phyloP scores from a whole-genome alignment of 2,113 vertebrate genomes.

The Myotis lucifugus region DNA sequence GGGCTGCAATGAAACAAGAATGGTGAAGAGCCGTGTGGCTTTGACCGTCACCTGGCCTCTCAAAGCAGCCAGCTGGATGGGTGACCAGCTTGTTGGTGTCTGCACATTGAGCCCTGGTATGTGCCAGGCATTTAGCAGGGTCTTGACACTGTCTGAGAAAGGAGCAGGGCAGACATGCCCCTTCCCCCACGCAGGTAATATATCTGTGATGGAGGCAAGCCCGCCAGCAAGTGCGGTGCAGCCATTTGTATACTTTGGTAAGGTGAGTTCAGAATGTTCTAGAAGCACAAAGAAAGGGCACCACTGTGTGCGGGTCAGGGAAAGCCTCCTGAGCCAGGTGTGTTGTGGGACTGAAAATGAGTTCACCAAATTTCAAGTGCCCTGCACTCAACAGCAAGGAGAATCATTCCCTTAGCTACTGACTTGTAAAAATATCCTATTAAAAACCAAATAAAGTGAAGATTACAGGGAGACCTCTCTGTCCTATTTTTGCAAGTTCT shows the following conservation, averaged over 20 bases:
- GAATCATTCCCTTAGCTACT: neutral
- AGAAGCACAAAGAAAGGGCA: neutral
- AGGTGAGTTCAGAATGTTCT: neutral
- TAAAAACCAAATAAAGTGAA: neutral
- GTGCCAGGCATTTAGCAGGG: neutral
- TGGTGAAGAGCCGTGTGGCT: neutral
- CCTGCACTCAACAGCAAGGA: neutral
- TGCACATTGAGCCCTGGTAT: neutral
- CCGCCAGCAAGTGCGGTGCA: accelerated
- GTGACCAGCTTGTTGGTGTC: neutral
- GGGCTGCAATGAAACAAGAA: neutral
- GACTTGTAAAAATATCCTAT: neutral
- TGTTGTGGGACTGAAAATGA: neutral
- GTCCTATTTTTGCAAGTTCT: neutral
- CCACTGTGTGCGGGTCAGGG: neutral
- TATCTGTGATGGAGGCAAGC: neutral
- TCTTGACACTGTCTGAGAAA: neutral
- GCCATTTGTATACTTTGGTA: neutral
- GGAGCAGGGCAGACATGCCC: neutral
- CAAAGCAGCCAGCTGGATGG: neutral
- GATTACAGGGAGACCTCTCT: neutral
- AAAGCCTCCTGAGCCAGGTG: neutral
- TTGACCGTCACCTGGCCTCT: neutral
- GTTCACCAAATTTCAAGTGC: neutral
- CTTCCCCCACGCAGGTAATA: accelerated